These are phyloP conservation scores for Leucoraja erinaceus DNA, from an alignment of 2,113 vertebrate genomes.

Conservation along the genomic window DNA sequence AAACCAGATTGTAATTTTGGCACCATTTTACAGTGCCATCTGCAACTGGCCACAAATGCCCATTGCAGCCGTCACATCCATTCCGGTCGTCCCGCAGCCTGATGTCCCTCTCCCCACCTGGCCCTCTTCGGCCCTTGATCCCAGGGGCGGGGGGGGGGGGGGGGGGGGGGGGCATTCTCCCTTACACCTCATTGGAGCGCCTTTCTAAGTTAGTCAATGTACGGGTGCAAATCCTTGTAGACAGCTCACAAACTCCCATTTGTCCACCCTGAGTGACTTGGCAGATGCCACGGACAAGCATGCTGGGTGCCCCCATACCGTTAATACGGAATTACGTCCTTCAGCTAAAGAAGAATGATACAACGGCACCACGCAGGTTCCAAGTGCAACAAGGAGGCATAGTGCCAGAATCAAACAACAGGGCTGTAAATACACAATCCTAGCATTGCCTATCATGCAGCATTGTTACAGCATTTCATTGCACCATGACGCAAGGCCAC, in stretches of 20 bases:
- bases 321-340: not conserved
- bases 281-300: not conserved
- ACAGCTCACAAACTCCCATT: not conserved
- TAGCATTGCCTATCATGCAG: not conserved
- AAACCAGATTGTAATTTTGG: too few relatives aligned
- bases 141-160: too few relatives aligned
- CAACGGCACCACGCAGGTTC: not conserved
- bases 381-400: not conserved
- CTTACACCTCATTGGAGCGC: too few relatives aligned
- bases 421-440: not conserved
- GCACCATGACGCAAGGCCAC: not conserved
- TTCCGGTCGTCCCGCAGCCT: too few relatives aligned
- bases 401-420: not conserved
- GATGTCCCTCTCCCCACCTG: too few relatives aligned
- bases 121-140: too few relatives aligned
- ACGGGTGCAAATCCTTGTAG: not conserved
- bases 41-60: too few relatives aligned
- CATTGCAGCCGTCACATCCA: too few relatives aligned
- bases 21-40: too few relatives aligned
- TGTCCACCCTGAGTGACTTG: not conserved
- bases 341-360: not conserved
- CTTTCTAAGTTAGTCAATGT: too few relatives aligned
- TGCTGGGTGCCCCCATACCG: not conserved
- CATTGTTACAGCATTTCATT: not conserved
- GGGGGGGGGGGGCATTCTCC: too few relatives aligned